These are phyloP conservation scores for Pseudopleuronectes americanus DNA, from an alignment of 2,797 vertebrate species.

Conservation along the genomic window DNA sequence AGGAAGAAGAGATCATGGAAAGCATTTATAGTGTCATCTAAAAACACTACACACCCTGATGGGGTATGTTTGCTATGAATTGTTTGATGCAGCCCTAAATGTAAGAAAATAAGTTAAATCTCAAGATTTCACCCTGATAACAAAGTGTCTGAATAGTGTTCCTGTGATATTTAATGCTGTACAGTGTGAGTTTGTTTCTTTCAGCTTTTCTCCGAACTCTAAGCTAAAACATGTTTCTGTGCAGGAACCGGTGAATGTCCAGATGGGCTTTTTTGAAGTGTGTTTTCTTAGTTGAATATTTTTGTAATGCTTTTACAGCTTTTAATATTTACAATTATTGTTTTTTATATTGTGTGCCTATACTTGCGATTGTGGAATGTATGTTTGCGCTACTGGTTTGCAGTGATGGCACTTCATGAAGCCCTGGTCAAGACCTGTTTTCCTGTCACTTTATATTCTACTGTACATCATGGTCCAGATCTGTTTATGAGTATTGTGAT, in stretches of 20 bases:
- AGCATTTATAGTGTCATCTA: conserved; percentile 55
- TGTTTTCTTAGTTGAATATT: conserved; percentile 37
- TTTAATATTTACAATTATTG: conserved; percentile 26
- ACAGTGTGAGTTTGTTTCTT: background rate
- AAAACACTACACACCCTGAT: conserved; percentile 69
- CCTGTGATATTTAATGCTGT: conserved; percentile 4
- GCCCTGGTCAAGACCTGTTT: conserved; percentile 37
- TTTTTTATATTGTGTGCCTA: conserved; percentile 37
- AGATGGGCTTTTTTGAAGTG: conserved; percentile 35
- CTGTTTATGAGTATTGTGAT: conserved; percentile 22
- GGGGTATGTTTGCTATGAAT: conserved; percentile 53
- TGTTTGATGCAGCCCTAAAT: conserved; percentile 18
- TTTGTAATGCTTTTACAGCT: conserved; percentile 14
- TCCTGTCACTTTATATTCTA: conserved; percentile 19
- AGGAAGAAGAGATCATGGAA: conserved; percentile 44
- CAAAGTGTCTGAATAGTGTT: background rate
- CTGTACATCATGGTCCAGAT: conserved; percentile 22
- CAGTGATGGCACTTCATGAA: conserved; percentile 58
- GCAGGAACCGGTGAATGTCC: conserved; percentile 35
- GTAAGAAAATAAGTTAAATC: conserved; percentile 18
- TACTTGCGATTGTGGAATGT: conserved; percentile 12
- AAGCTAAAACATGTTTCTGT: conserved; percentile 29
- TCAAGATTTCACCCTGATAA: conserved; percentile 19
- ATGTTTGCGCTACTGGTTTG: conserved; percentile 42
- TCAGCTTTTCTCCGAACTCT: conserved; percentile 35